These are phyloP conservation scores for Euzophera pinguis DNA, from an alignment of 2,888 invertebrate genomes.

Conservation along the genomic window DNA sequence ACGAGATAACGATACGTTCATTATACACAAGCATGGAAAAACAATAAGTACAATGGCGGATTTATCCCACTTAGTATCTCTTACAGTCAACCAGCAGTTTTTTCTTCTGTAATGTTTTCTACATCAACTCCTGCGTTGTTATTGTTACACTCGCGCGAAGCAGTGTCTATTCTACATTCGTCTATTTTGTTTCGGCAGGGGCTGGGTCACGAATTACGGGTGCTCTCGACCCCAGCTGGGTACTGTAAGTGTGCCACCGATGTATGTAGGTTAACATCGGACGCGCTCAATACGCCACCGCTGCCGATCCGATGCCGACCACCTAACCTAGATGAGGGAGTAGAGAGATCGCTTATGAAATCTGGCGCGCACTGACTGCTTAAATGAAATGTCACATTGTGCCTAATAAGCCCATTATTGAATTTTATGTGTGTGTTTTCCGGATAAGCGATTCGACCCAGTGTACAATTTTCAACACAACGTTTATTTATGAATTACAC, in stretches of 20 bases:
- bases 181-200: constrained; percentile 19
- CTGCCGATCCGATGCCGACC: constrained; percentile 67
- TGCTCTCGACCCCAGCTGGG: constrained; percentile 66
- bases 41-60: too few species aligned
- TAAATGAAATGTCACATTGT: constrained; percentile 64
- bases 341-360: constrained; percentile 79
- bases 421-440: constrained; percentile 27
- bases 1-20: too few species aligned
- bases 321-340: constrained; percentile 80
- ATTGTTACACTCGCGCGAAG: background rate
- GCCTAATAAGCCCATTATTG: constrained; percentile 24
- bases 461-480: too few species aligned
- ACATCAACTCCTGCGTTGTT: too few species aligned
- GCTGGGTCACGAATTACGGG: constrained; percentile 69
- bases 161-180: background rate
- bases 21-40: too few species aligned
- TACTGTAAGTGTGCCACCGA: constrained; percentile 63
- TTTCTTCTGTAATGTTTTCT: too few species aligned
- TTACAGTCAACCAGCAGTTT: too few species aligned
- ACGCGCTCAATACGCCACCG: constrained; percentile 76
- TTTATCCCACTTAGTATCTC: too few species aligned
- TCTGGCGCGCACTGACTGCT: constrained; percentile 73
- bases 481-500: too few species aligned
- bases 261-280: constrained; percentile 76
- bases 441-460: too few species aligned